phyloP scores from a whole-genome alignment of 2,113 vertebrate species.

The Telmatochromis sp. region DNA sequence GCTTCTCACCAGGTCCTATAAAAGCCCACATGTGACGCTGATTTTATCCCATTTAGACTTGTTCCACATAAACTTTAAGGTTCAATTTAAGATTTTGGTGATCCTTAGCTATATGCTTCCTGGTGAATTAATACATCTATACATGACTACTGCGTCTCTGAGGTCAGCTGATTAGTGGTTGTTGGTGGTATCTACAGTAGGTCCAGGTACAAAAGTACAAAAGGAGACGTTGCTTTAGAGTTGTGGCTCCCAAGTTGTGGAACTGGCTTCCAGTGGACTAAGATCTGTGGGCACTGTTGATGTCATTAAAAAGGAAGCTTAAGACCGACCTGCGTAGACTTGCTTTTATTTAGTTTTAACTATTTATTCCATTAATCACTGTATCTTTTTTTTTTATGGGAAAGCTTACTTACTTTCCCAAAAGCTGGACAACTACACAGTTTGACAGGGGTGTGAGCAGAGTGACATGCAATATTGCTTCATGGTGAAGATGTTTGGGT shows the following conservation, averaged over 20 bases:
- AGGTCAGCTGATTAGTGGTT: neutral
- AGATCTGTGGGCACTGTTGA: neutral
- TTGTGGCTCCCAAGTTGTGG: neutral
- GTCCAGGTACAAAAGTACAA: neutral
- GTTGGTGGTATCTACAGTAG: neutral
- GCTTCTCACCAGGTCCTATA: neutral
- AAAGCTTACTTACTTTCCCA: neutral
- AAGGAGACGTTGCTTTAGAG: neutral
- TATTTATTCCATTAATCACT: neutral
- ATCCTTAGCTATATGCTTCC: neutral
- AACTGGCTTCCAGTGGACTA: neutral
- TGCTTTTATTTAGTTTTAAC: neutral
- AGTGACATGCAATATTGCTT: neutral
- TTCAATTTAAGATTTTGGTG: neutral
- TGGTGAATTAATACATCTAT: neutral
- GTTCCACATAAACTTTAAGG: neutral
- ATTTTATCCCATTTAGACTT: neutral
- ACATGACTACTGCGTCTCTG: neutral
- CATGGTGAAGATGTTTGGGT: neutral
- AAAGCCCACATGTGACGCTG: neutral
- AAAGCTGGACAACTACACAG: neutral
- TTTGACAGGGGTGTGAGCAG: neutral
- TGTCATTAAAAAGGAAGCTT: neutral
- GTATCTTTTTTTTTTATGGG: neutral
- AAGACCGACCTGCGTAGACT: neutral